phyloP scores from a whole-genome alignment of 2,113 vertebrate genomes.

The Cyrtonyx montezumae region DNA sequence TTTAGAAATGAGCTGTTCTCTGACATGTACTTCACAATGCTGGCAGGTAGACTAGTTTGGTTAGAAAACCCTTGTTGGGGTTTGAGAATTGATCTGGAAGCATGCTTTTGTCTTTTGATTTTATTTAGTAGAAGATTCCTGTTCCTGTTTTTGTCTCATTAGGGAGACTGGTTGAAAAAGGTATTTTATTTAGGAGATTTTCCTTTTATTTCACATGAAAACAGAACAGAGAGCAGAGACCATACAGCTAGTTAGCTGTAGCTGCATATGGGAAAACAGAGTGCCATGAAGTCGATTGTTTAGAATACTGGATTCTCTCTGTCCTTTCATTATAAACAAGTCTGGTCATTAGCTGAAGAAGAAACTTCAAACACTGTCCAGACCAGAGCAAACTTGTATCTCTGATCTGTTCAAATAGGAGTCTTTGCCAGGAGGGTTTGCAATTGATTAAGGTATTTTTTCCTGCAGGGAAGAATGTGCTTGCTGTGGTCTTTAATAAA shows the following conservation, averaged over 20 bases:
- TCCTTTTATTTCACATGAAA: not conserved
- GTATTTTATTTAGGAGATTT: not conserved
- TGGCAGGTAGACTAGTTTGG: not conserved
- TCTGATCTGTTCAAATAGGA: conserved; percentile 47
- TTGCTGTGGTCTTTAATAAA: conserved; percentile 34
- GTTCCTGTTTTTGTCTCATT: not conserved
- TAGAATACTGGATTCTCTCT: conserved; percentile 30
- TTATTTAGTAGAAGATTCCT: not conserved
- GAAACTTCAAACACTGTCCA: conserved; percentile 24
- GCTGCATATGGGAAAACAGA: not conserved
- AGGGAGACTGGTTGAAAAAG: not conserved
- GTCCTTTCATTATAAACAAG: conserved; percentile 51
- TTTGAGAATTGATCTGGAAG: not conserved
- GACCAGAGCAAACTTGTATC: conserved; percentile 51
- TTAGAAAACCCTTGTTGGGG: not conserved
- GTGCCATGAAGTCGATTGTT: not conserved
- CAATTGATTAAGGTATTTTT: conserved; percentile 36
- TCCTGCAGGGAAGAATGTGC: conserved; percentile 32
- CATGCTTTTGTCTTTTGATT: not conserved
- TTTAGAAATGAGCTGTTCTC: not conserved
- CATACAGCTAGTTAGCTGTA: not conserved
- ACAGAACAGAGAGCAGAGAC: not conserved
- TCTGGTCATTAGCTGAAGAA: conserved; percentile 43
- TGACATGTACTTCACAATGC: not conserved
- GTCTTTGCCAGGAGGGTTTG: conserved; percentile 31